Base-by-base conservation (phyloP, 1,140 invertebrate genomes). In the Ceratina calcarata region DNA sequence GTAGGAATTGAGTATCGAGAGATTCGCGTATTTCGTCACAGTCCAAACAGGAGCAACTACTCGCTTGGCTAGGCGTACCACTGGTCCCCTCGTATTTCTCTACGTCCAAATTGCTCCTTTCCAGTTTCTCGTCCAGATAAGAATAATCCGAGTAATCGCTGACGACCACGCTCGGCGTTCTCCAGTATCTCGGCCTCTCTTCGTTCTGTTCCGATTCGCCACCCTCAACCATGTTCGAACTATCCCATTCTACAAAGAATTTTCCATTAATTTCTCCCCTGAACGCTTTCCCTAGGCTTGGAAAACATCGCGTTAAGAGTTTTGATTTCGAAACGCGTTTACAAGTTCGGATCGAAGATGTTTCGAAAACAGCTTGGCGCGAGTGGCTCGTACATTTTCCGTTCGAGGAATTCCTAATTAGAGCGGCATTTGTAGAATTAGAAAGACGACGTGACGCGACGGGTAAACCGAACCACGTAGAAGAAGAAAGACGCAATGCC, bases 101-200 rank as follows among this genome's bases (percentile, higher is more conserved):
- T 10, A 91, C 53, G 12, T 91, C 91, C 27, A 86, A 82, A 70
- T 92, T 89, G 51, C 86, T 90, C n/a, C 90, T 87, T 18, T 93
- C 92, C 22, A 88, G 87, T 53, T 89, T 89, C 61, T 92, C 92
- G 24, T 93, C 91, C 22, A 92, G 58, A 81, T 92, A 91, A 12
- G 92, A 93, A 81, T 96, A 96, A 87, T 97, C 96, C 0, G 96
- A 97, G 87, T 97, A 97, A 90, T 97, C 97, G 84, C 96, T 97
- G 1, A 97, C 96, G 3, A 97, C 96, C 20, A 97, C 96, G 22
- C 96, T 97, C 0, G 97, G 96, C 0, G 96, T 97, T 49, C 96
- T 90, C 88, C 96, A 96, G 85, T 94, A 96, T 1, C 96, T 93
- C 0, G 89, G 89, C 55, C 86, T 86, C 51, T 91, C 93, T 60